Conservation (phyloP, 2,888 invertebrate genomes). For the Netelia melanura region DNA sequence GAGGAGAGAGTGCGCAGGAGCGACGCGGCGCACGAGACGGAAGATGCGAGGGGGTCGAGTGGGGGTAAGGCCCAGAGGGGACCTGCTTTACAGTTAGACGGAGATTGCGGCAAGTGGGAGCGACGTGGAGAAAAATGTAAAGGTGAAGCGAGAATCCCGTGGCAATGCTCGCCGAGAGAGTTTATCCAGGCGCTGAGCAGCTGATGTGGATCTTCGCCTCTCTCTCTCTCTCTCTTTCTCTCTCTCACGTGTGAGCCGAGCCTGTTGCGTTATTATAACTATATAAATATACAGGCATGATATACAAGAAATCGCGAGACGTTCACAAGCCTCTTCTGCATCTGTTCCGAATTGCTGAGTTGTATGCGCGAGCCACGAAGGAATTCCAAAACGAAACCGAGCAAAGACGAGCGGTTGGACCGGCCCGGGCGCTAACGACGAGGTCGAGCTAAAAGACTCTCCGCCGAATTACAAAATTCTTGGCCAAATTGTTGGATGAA, state of each 20-base stretch:
- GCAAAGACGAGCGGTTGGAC: background rate
- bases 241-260: too few relatives aligned
- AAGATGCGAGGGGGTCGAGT: constrained; percentile 18
- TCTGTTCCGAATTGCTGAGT: background rate
- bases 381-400: background rate
- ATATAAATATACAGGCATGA: background rate
- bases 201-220: constrained; percentile 43
- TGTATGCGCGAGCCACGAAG: background rate
- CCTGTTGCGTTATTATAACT: background rate
- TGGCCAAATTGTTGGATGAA: background rate
- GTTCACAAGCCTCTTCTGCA: constrained; percentile 3
- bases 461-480: constrained; percentile 48
- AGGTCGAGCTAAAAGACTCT: constrained; percentile 2
- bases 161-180: constrained; percentile 35
- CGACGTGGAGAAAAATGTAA: constrained; percentile 55
- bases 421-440: background rate
- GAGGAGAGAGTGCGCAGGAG: constrained; percentile 31
- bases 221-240: background rate
- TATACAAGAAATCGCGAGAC: background rate
- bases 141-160: constrained; percentile 53
- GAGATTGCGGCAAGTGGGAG: constrained; percentile 65
- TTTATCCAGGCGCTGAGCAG: constrained; percentile 32
- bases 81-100: constrained; percentile 76
- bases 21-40: constrained; percentile 37
- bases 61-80: constrained; percentile 54